Evolutionary conservation across 2,888 invertebrate species (phyloP).

Genomic region (Belgica antarctica): DNA sequence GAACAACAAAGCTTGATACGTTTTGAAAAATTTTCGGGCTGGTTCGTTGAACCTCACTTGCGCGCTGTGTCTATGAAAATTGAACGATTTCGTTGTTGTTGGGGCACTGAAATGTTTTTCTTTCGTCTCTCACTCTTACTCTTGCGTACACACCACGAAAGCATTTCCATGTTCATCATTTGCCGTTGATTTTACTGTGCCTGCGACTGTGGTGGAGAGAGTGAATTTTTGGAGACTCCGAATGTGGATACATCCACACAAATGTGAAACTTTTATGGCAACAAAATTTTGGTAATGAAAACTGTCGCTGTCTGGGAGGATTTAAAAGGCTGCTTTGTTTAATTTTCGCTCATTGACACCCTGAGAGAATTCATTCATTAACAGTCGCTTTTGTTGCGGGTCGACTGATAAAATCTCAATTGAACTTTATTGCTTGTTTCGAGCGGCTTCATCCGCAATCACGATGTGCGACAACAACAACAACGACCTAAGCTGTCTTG

Average conservation of each 20-base stretch:
- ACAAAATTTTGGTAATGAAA: conserved; percentile 23
- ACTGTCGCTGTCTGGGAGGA: conserved; percentile 3
- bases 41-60: conserved; percentile 44
- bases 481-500: background rate
- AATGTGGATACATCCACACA: background rate
- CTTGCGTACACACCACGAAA: conserved; percentile 10
- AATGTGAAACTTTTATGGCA: background rate
- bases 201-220: too few relatives aligned
- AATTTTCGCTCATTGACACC: conserved; percentile 12
- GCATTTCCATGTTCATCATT: conserved; percentile 11
- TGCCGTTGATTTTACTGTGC: conserved; percentile 21
- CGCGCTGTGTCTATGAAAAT: conserved; percentile 41
- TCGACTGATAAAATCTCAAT: background rate
- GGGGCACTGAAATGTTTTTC: conserved; percentile 12
- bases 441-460: background rate
- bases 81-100: conserved; percentile 32
- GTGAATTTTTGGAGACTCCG: background rate
- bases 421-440: background rate
- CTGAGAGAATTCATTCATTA: background rate
- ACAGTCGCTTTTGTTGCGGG: background rate
- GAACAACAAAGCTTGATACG: background rate
- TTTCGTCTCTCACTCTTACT: conserved; percentile 23
- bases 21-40: conserved; percentile 18
- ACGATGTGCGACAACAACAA: background rate
- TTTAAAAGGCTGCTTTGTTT: background rate